Evolutionary conservation across 2,888 invertebrate species (phyloP), one percentile per base, ranked within the genome.

Genomic region (Pristionchus mayeri): DNA sequence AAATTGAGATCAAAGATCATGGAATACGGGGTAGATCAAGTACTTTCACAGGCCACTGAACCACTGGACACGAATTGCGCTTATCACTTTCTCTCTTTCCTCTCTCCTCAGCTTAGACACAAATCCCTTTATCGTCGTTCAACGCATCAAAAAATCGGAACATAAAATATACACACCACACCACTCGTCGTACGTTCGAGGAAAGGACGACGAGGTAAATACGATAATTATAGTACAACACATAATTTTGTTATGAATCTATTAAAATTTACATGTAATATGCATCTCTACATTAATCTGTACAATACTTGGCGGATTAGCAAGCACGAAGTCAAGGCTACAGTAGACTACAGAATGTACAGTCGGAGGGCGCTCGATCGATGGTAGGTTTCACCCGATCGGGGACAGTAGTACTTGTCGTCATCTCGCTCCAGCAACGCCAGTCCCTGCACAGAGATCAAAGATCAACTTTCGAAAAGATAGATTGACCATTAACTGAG

Each of bases 71-170:
- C 37, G 9, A 67, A 37, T 27, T 37, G 7, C 37, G 44, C 67
- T 67, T 67, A 67, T 67, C 67, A 67, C 67, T 67, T 37, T 21
- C 34, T 67, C 67, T 37, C 67, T 40, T 6, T n/a, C 9, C 6
- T 67, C 67, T 67, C 34, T 60, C 30, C 24, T n/a, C 54, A 24
- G 60, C n/a, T 60, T 60, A 60, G 60, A 60, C 60, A 60, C 60
- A 60, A 60, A 60, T 60, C 60, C n/a, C 37, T 67, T 67, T 67
- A 67, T 67, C 37, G 34, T 67, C 67, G 67, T 67, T 37, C 67
- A 27, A 67, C 34, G 34, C 27, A 30, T 13, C 30, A 37, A n/a
- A n/a, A 63, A 67, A 67, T 37, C 21, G n/a, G 40, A 37, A 40
- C 67, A 67, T 37, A 67, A 37, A 67, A 67, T 34, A n/a, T 18